phyloP scores from a whole-genome alignment of 2,888 invertebrate species.

The Eilema sororculum region DNA sequence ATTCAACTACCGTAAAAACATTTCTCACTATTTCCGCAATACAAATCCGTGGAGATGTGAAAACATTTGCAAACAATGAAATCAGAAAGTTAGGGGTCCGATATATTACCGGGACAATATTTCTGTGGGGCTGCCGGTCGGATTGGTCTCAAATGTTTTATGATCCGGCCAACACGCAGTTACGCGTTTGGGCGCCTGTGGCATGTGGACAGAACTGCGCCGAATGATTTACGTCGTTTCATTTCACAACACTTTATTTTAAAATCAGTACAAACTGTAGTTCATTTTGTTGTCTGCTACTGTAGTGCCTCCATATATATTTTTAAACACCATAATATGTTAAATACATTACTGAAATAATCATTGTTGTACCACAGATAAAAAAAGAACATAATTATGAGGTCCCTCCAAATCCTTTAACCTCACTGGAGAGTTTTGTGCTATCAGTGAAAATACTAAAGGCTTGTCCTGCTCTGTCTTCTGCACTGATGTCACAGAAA shows the following conservation, averaged over 20 bases:
- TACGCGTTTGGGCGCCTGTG: slow-evolving; percentile 66
- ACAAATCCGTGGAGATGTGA: slow-evolving; percentile 23
- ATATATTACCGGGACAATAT: slow-evolving; percentile 58
- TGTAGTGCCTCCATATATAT: neutral
- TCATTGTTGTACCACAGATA: too few species aligned
- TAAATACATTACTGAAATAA: too few species aligned
- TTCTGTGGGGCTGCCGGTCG: slow-evolving; percentile 48
- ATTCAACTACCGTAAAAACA: slow-evolving; percentile 7
- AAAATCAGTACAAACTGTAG: slow-evolving; percentile 50
- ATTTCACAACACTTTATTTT: slow-evolving; percentile 74
- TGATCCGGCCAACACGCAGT: slow-evolving; percentile 69
- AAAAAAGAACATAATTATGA: too few species aligned
- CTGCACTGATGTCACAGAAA: too few species aligned
- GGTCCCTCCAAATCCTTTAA: too few species aligned
- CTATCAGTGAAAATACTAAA: too few species aligned
- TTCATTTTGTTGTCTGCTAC: slow-evolving; percentile 4
- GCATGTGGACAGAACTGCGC: slow-evolving; percentile 78
- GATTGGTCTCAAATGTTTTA: slow-evolving; percentile 72
- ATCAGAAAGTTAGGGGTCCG: slow-evolving; percentile 52
- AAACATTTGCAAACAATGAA: slow-evolving; percentile 58
- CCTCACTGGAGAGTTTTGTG: too few species aligned
- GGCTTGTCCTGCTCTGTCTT: too few species aligned
- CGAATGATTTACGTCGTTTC: slow-evolving; percentile 77
- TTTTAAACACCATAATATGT: too few species aligned
- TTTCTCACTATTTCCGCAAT: slow-evolving; percentile 11